Evolutionary conservation across 2,113 vertebrate species (phyloP).

Genomic region (Larimichthys crocea): DNA sequence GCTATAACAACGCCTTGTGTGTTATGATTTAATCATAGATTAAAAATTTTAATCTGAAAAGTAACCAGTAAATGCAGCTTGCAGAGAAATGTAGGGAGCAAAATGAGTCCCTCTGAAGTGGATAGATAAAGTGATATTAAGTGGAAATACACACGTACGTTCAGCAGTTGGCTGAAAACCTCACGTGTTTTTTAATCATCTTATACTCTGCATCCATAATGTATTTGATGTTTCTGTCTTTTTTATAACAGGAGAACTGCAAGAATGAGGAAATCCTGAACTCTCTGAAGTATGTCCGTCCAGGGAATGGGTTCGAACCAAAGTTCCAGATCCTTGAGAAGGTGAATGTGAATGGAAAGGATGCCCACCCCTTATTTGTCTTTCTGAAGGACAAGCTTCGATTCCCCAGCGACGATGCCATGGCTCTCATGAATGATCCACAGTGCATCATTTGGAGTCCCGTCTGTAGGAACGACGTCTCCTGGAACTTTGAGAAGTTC

Average conservation of each 20-base stretch:
- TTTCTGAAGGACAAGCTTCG: constrained; percentile 88
- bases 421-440: constrained; percentile 89
- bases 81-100: too few relatives aligned
- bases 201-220: background rate
- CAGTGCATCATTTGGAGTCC: constrained; percentile 92
- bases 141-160: too few relatives aligned
- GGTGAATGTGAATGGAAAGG: constrained; percentile 91
- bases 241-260: constrained; percentile 87
- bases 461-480: constrained; percentile 87
- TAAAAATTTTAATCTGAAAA: background rate
- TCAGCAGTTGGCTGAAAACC: background rate
- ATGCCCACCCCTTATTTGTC: constrained; percentile 89
- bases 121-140: too few relatives aligned
- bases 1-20: background rate
- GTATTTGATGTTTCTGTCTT: background rate
- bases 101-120: too few relatives aligned
- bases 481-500: constrained; percentile 98
- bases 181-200: background rate
- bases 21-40: background rate
- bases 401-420: constrained; percentile 84
- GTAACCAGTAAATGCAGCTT: background rate
- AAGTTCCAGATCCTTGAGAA: constrained; percentile 91
- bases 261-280: constrained; percentile 91
- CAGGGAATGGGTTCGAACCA: constrained; percentile 91
- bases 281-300: constrained; percentile 89